Conservation (phyloP, 2,797 vertebrate genomes). For the Pseudochirops corinnae region DNA sequence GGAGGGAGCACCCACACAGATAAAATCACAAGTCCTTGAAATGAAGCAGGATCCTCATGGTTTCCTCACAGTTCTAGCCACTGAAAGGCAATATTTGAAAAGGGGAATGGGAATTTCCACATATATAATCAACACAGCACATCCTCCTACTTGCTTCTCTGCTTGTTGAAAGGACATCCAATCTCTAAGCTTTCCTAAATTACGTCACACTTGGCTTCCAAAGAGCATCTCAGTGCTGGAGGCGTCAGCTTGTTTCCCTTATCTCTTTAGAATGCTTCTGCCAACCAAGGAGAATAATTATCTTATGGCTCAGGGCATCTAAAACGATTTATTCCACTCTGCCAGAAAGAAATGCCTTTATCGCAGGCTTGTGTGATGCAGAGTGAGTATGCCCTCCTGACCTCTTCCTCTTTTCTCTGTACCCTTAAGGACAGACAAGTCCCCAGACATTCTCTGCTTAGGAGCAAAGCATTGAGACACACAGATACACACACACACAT, state of each 20-base stretch:
- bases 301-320: slow-evolving; percentile 41
- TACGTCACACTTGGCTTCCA: slow-evolving; percentile 46
- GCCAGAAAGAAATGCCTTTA: slow-evolving; percentile 14
- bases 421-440: slow-evolving; percentile 14
- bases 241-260: slow-evolving; percentile 42
- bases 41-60: not conserved
- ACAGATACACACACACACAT: not conserved
- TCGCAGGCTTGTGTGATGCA: not conserved
- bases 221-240: slow-evolving; percentile 10
- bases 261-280: slow-evolving; percentile 43
- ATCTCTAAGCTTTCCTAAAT: slow-evolving; percentile 44
- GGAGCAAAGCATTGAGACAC: not conserved
- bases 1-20: not conserved
- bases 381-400: not conserved
- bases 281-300: slow-evolving; percentile 48
- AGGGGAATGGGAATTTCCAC: not conserved
- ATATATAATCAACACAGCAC: not conserved
- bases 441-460: not conserved
- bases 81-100: not conserved
- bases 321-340: slow-evolving; percentile 50
- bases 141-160: not conserved
- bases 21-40: not conserved
- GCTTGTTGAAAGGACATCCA: slow-evolving; percentile 14
- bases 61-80: not conserved
- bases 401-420: not conserved